Evolutionary conservation across 1,140 invertebrate species (phyloP), one percentile per base, ranked within the genome.

Genomic region (Amyelois transitella): DNA sequence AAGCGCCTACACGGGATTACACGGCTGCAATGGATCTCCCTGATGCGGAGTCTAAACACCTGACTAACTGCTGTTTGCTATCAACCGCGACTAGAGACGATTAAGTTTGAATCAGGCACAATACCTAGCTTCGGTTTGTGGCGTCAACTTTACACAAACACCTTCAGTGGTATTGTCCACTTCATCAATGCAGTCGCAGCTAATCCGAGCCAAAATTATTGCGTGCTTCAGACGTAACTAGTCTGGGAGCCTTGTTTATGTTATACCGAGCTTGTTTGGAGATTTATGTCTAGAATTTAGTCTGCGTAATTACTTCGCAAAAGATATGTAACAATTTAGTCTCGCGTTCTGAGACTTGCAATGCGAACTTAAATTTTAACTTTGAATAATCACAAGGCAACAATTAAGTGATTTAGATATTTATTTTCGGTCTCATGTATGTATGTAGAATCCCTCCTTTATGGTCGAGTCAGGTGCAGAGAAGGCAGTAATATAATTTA

Each of bases 1-100:
- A 73, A 80, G 80, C 84, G 82, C 78, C 75, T 64, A 63, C 72
- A 56, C 58, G 65, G 84, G 84, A 87, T 87, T 86, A 87, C 77
- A 64, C 68, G 69, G 73, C 77, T 81, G 76, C 67, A 77, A 81
- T 79, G 83, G 81, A 84, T 82, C 80, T 81, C 75, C 80, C 73
- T 78, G 75, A 84, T 82, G 81, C 71, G 75, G 76, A 68, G 66
- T 75, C 81, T 77, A 86, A 82, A 81, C 79, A 81, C 70, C 75
- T 81, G 72, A 80, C 73, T 77, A 74, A 77, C 72, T 74, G 64
- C 48, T 28, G 19, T 21, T 49, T 43, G 14, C 17, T 19, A 53
- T 25, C 8, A 32, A 47, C 32, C 38, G 14, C 18, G 21, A 18
- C 43, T 21, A 48, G 32, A n/a, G 32, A 38, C 32, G 32, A 38